Evolutionary conservation across 2,113 vertebrate species (phyloP).

Genomic region (Chauna torquata): DNA sequence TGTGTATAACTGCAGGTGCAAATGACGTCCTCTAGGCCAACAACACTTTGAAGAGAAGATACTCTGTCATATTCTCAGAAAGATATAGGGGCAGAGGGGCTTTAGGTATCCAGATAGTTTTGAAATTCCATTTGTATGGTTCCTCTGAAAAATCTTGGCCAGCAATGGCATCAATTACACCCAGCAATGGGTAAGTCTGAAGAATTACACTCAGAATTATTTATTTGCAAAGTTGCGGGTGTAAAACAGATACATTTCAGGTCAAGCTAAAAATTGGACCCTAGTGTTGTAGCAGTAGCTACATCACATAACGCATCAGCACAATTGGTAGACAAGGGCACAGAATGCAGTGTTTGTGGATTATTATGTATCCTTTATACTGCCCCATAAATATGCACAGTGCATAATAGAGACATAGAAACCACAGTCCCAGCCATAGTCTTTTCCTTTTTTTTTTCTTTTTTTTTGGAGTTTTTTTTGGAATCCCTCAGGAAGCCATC

Average conservation of each 20-base stretch:
- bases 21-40: neutral
- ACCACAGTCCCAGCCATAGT: neutral
- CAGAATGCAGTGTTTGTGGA: neutral
- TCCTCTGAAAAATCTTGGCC: slow-evolving; percentile 15
- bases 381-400: slow-evolving; percentile 26
- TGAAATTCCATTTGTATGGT: neutral
- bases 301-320: neutral
- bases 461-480: neutral
- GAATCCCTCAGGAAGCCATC: neutral
- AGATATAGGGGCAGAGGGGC: neutral
- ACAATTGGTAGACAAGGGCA: slow-evolving; percentile 1
- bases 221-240: neutral
- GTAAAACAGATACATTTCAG: neutral
- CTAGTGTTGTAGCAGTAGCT: neutral
- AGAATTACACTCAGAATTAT: slow-evolving; percentile 2
- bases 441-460: neutral
- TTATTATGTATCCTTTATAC: slow-evolving; percentile 47
- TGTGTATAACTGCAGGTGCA: neutral
- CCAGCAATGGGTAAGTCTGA: neutral
- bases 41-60: neutral
- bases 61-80: neutral
- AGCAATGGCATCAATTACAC: neutral
- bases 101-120: neutral
- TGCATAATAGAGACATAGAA: neutral
- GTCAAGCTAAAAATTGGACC: slow-evolving; percentile 15